These are phyloP conservation scores for Radopholus similis DNA, from an alignment of 1,140 invertebrate genomes.

Conservation along the genomic window DNA sequence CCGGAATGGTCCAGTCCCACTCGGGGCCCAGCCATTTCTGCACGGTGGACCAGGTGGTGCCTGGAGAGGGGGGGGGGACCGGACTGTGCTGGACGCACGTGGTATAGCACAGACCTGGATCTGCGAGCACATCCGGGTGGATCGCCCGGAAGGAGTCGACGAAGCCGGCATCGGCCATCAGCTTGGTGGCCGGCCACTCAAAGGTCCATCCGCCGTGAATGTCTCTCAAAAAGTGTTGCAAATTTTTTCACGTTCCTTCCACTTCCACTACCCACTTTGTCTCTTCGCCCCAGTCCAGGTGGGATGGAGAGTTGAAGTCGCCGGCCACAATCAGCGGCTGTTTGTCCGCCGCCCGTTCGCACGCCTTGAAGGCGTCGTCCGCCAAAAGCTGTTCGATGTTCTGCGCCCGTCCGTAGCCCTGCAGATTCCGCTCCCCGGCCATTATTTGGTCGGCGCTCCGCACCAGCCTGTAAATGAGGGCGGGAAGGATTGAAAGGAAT, in stretches of 20 bases:
- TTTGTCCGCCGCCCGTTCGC: slow-evolving; percentile 10
- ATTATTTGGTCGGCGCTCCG: slow-evolving; percentile 27
- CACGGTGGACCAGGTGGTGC: slow-evolving; percentile 15
- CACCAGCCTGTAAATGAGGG: too few relatives aligned
- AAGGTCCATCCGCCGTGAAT: slow-evolving; percentile 40
- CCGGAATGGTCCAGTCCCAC: slow-evolving; percentile 24
- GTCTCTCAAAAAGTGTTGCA: slow-evolving; percentile 10
- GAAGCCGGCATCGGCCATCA: slow-evolving; percentile 15
- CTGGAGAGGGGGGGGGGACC: too few relatives aligned
- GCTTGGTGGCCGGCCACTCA: slow-evolving; percentile 39
- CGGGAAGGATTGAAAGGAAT: too few relatives aligned
- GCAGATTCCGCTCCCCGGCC: slow-evolving; percentile 27
- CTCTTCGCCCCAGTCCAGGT: slow-evolving; percentile 50
- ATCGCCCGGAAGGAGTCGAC: slow-evolving; percentile 32
- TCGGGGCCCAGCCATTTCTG: slow-evolving; percentile 14
- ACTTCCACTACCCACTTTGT: slow-evolving; percentile 45
- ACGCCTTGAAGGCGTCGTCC: slow-evolving; percentile 21
- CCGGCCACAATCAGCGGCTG: slow-evolving; percentile 49
- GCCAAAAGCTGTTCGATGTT: slow-evolving; percentile 27
- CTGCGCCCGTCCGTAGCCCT: slow-evolving; percentile 27
- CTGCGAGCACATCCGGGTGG: slow-evolving; percentile 22
- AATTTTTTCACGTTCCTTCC: too few relatives aligned
- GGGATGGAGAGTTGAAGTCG: slow-evolving; percentile 56
- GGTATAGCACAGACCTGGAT: slow-evolving; percentile 23
- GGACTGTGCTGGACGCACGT: too few relatives aligned